A percentile compares a stretch with the other conserved stretches of the same genome.
phyloP scores from a whole-genome alignment of 2,113 vertebrate species.

The Chamaetylas fuelleborni region DNA sequence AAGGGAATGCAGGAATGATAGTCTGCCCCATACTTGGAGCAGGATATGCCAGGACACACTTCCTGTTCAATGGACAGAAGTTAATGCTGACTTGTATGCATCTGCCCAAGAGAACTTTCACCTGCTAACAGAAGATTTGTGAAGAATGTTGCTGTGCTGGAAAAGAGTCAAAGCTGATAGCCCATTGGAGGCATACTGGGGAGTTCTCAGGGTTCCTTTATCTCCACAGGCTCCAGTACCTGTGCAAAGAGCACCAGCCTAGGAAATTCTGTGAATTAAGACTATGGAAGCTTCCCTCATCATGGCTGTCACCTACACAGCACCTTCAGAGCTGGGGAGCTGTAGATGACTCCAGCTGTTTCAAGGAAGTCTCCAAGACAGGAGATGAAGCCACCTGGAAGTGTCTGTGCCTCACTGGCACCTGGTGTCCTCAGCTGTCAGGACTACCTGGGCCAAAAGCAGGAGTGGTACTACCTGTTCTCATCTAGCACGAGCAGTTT shows the following conservation, averaged over 20 bases:
- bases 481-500: not conserved
- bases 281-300: not conserved
- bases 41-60: not conserved
- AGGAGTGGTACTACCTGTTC: not conserved
- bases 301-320: rapidly evolving
- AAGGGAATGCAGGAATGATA: not conserved
- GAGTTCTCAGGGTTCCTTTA: not conserved
- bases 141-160: not conserved
- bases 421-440: not conserved
- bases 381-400: not conserved
- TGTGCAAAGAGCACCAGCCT: not conserved
- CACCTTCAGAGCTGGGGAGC: not conserved
- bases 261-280: too few relatives aligned
- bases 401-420: not conserved
- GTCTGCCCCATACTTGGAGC: not conserved
- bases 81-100: not conserved
- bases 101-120: not conserved
- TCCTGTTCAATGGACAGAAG: not conserved
- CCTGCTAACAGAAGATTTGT: not conserved
- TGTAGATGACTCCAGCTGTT: not conserved
- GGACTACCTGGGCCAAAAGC: not conserved
- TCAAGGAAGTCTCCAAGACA: not conserved
- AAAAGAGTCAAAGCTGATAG: not conserved
- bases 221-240: not conserved
- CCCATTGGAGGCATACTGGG: rapidly evolving